Percentiles rank a stretch among this genome's conserved stretches.
Conservation (phyloP, 1,140 invertebrate genomes). For the Drosophila varians region DNA sequence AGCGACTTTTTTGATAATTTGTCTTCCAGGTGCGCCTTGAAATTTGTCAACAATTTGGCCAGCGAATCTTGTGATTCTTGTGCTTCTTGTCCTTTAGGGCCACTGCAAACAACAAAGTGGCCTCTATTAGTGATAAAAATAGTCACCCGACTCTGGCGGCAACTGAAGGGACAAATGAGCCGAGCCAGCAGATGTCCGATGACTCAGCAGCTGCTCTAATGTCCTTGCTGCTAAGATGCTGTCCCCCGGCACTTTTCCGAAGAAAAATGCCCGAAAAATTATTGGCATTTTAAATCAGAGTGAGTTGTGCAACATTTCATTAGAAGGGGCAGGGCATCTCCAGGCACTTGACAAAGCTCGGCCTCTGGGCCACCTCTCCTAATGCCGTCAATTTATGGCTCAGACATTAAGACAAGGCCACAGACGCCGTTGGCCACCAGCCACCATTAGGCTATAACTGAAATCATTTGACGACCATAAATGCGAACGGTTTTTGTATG, state of each 20-base stretch:
- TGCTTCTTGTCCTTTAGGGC: constrained; percentile 11
- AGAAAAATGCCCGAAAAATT: constrained; percentile 47
- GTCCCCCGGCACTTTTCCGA: not conserved
- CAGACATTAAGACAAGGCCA: constrained; percentile 44
- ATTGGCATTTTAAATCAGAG: constrained; percentile 68
- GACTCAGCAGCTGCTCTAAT: constrained; percentile 62
- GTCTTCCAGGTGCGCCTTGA: constrained; percentile 78
- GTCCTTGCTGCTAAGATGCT: constrained; percentile 14
- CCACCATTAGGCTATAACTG: constrained; percentile 65
- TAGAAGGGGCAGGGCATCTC: constrained; percentile 31
- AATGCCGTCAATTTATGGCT: constrained; percentile 58
- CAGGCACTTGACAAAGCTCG: constrained; percentile 20
- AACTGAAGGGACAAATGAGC: constrained; percentile 57
- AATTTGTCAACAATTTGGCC: constrained; percentile 80
- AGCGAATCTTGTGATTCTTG: constrained; percentile 70
- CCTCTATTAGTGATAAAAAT: constrained; percentile 80
- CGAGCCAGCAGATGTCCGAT: constrained; percentile 59
- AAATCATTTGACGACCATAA: constrained; percentile 58
- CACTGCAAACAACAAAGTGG: constrained; percentile 58
- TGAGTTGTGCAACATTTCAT: constrained; percentile 43
- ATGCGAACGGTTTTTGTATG: constrained; percentile 44
- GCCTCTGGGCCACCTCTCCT: constrained; percentile 22
- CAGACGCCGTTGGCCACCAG: constrained; percentile 17
- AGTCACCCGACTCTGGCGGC: constrained; percentile 25
- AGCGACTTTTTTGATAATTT: constrained; percentile 64